Conservation (phyloP, 2,888 invertebrate species). For the Napeogenes inachia region DNA sequence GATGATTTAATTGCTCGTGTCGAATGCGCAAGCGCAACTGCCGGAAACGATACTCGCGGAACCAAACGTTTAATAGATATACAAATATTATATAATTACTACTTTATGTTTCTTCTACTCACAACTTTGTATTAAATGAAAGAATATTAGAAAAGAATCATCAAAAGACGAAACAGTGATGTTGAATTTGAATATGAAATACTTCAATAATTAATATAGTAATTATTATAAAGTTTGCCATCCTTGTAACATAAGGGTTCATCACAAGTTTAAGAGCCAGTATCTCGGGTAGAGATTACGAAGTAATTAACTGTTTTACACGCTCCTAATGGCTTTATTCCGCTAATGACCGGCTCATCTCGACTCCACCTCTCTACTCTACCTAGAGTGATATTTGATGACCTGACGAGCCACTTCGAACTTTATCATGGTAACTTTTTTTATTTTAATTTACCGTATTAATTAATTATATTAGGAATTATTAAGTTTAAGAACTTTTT, state of each 20-base stretch:
- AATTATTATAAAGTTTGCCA: neutral
- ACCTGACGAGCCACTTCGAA: slow-evolving; percentile 12
- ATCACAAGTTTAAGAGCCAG: slow-evolving; percentile 36
- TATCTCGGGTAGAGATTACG: slow-evolving; percentile 51
- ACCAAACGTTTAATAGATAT: slow-evolving; percentile 26
- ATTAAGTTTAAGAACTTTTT: too few species aligned
- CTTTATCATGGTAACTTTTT: slow-evolving; percentile 7
- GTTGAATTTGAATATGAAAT: too few species aligned
- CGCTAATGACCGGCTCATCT: slow-evolving; percentile 65
- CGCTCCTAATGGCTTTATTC: slow-evolving; percentile 71
- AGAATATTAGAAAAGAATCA: neutral
- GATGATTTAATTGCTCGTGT: slow-evolving; percentile 30
- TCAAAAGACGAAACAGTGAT: neutral
- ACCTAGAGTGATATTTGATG: slow-evolving; percentile 23
- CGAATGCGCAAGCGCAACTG: slow-evolving; percentile 30
- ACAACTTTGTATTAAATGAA: neutral
- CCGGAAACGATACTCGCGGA: slow-evolving; percentile 29
- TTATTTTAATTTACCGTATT: neutral
- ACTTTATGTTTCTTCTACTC: neutral
- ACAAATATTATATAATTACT: slow-evolving; percentile 23
- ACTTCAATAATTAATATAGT: neutral
- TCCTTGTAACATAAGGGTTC: slow-evolving; percentile 23
- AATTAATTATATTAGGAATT: too few species aligned
- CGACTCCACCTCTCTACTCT: slow-evolving; percentile 44
- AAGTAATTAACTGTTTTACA: slow-evolving; percentile 73